A percentile compares a stretch with the other conserved stretches of the same genome.
phyloP scores from a whole-genome alignment of 2,113 vertebrate species.

The Microcebus murinus region DNA sequence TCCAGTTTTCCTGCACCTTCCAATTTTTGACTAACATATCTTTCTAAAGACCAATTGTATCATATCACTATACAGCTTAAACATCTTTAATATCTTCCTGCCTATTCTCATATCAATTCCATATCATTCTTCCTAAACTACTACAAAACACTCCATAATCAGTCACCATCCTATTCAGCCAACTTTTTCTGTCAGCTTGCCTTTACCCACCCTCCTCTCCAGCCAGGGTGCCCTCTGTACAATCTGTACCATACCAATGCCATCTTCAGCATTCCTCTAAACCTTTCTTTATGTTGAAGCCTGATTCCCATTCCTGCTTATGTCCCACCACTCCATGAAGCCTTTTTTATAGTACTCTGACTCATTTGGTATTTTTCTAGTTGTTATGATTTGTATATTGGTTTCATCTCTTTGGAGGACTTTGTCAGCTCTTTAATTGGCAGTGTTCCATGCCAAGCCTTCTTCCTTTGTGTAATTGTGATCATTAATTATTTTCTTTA shows the following conservation, averaged over 20 bases:
- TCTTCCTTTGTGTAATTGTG: background rate
- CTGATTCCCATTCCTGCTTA: background rate
- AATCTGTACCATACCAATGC: background rate
- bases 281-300: background rate
- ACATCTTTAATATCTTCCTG: background rate
- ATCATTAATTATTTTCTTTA: constrained; percentile 17
- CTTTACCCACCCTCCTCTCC: background rate
- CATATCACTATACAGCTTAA: background rate
- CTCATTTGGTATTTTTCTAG: background rate
- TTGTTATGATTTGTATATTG: background rate
- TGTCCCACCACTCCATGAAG: background rate
- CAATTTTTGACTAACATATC: background rate
- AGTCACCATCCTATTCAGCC: background rate
- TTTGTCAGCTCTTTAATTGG: background rate
- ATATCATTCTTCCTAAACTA: background rate
- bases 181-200: background rate
- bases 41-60: background rate
- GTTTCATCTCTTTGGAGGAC: background rate
- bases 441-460: background rate
- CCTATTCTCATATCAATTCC: background rate
- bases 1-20: background rate
- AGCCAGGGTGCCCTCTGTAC: background rate
- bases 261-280: background rate
- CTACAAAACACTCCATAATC: background rate
- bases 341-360: background rate